Percentiles rank a stretch among this genome's conserved stretches.
Evolutionary conservation across 92 coral and sea anemone species (phyloP).

Genomic region (Zoanthus gigantus): DNA sequence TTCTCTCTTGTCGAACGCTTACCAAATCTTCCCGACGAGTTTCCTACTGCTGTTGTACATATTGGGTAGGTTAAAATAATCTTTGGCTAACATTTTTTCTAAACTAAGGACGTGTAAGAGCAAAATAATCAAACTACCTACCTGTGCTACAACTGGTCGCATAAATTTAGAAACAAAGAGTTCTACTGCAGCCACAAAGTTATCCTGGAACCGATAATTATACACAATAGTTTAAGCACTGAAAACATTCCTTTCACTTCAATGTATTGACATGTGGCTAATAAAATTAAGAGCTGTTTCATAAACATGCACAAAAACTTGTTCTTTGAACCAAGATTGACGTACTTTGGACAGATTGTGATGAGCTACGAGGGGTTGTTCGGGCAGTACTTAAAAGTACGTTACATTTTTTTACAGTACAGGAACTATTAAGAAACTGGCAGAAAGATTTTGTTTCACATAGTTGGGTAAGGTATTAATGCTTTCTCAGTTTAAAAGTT

Average conservation of each 20-base stretch:
- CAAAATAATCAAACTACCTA: neutral
- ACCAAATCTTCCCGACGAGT: too few species aligned
- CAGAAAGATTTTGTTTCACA: too few species aligned
- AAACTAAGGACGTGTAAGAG: neutral
- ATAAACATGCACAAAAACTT: too few species aligned
- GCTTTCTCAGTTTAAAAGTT: too few species aligned
- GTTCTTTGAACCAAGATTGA: neutral
- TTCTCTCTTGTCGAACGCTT: too few species aligned
- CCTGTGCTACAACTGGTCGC: constrained; percentile 37
- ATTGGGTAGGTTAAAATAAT: neutral
- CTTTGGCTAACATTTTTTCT: neutral
- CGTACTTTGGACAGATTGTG: too few species aligned
- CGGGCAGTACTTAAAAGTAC: too few species aligned
- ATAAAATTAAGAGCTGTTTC: neutral
- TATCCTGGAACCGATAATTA: constrained; percentile 57
- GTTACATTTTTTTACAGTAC: too few species aligned
- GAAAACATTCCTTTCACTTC: neutral
- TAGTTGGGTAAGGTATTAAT: too few species aligned
- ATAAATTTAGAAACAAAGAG: constrained; percentile 59
- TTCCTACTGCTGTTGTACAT: neutral
- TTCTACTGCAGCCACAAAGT: constrained; percentile 61
- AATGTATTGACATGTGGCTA: neutral
- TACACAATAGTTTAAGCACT: neutral
- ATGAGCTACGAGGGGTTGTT: too few species aligned
- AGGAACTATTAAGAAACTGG: too few species aligned